Conservation (phyloP, 2,797 vertebrate species). For the Sparidentex hasta region DNA sequence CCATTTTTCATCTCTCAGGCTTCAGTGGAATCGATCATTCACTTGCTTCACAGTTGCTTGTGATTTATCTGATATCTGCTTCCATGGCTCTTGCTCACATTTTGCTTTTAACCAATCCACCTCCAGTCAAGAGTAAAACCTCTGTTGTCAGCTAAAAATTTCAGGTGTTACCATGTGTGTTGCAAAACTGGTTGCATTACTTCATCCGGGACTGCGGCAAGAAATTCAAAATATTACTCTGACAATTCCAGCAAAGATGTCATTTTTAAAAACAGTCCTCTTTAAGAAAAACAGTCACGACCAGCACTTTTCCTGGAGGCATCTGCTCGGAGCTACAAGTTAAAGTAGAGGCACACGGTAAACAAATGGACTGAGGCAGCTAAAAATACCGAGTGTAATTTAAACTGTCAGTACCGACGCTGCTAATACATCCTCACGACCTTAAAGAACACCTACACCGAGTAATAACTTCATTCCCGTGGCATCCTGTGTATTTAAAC, state of each 20-base stretch:
- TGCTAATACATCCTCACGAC: constrained; percentile 13
- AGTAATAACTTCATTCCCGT: constrained; percentile 32
- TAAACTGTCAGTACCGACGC: constrained; percentile 33
- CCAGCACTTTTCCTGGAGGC: constrained; percentile 16
- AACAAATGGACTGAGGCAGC: constrained; percentile 38
- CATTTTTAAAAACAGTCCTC: background rate
- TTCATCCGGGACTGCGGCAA: background rate
- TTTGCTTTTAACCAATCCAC: background rate
- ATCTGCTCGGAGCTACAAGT: constrained; percentile 13
- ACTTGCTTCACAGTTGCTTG: too few species aligned
- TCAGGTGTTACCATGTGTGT: too few species aligned
- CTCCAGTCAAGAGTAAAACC: background rate
- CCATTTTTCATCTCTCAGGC: too few species aligned
- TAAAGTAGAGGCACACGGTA: constrained; percentile 12
- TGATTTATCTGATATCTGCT: background rate
- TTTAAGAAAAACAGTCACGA: constrained; percentile 3
- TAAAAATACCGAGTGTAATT: constrained; percentile 45
- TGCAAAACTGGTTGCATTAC: background rate
- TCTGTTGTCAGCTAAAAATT: background rate
- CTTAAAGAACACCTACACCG: constrained; percentile 41
- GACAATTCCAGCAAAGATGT: background rate
- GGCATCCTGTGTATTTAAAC: constrained; percentile 21
- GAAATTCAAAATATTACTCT: background rate
- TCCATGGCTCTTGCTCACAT: background rate
- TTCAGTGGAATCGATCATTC: too few species aligned